Conservation (phyloP, 2,797 vertebrate species). For the Psittacula echo region DNA sequence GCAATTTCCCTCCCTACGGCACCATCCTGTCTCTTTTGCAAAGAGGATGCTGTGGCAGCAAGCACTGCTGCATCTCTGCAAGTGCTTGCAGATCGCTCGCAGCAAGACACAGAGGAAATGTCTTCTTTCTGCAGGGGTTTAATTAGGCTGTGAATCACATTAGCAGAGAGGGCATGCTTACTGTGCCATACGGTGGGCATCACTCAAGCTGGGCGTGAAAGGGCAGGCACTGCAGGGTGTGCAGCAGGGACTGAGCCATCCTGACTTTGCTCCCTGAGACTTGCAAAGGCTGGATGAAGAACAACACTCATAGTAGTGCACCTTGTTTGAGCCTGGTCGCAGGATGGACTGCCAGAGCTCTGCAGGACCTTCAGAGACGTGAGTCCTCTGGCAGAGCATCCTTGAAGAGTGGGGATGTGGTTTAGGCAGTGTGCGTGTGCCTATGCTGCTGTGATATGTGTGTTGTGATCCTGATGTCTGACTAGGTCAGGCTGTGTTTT, state of each 20-base stretch:
- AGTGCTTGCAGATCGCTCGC: not conserved
- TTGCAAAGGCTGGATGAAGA: not conserved
- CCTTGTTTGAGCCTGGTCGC: accelerated
- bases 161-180: conserved; percentile 5
- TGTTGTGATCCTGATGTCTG: not conserved
- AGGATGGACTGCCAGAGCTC: not conserved
- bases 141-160: conserved; percentile 23
- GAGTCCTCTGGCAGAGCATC: not conserved
- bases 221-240: not conserved
- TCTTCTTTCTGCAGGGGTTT: not conserved
- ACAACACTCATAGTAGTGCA: accelerated
- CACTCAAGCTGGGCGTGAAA: not conserved
- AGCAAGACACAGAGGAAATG: not conserved
- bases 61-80: not conserved
- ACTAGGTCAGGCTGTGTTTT: not conserved
- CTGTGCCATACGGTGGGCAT: conserved; percentile 3
- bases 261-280: not conserved
- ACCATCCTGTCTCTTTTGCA: not conserved
- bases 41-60: not conserved
- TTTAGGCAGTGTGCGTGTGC: accelerated
- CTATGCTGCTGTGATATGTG: not conserved
- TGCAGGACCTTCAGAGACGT: not conserved
- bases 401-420: not conserved
- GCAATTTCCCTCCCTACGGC: not conserved
- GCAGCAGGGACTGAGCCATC: not conserved